Conservation (phyloP, 2,797 vertebrate genomes). For the Tenualosa thibaudeaui region DNA sequence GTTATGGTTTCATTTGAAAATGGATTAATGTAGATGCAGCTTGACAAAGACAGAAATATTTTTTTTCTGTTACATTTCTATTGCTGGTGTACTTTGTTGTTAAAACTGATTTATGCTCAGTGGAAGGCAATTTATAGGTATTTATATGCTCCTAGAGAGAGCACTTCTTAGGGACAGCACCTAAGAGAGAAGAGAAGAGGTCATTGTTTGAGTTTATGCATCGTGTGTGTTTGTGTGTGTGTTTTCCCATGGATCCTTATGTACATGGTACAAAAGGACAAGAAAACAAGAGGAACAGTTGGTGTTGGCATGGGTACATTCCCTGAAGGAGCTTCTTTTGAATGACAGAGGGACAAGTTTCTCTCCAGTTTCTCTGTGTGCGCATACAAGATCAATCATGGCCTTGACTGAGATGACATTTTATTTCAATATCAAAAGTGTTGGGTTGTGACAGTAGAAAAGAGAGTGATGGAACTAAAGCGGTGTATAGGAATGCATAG, state of each 20-base stretch:
- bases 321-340: background rate
- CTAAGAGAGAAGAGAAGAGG: background rate
- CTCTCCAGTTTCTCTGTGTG: background rate
- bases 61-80: too few species aligned
- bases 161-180: background rate
- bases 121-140: background rate
- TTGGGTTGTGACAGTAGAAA: background rate
- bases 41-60: too few species aligned
- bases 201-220: background rate
- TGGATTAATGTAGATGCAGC: too few species aligned
- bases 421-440: slow-evolving; percentile 30
- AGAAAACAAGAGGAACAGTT: slow-evolving; percentile 15
- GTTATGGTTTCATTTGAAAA: too few species aligned
- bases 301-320: slow-evolving; percentile 5
- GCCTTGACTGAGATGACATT: background rate
- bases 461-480: background rate
- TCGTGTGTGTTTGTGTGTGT: background rate
- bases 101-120: background rate
- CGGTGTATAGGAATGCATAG: background rate
- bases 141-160: background rate
- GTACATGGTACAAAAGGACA: background rate
- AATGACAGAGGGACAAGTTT: background rate
- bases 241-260: background rate
- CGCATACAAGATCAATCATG: background rate
- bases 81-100: background rate